These are phyloP conservation scores for Pararge aegeria DNA, from an alignment of 1,140 invertebrate species.

Conservation along the genomic window DNA sequence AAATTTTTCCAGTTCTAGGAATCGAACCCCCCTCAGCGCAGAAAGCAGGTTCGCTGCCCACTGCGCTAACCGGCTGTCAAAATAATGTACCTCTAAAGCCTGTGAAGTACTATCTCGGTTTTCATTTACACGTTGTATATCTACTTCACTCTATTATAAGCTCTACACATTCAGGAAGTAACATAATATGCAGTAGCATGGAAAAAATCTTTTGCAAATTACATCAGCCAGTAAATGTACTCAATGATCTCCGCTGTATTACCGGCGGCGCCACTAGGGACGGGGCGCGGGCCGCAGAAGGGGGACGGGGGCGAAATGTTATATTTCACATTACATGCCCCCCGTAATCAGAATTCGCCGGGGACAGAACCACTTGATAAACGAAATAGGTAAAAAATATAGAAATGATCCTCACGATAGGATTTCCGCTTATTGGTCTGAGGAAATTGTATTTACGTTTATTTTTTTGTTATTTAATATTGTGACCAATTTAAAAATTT, in stretches of 20 bases:
- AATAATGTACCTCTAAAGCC: too few species aligned
- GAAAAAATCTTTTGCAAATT: neutral
- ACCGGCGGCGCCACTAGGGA: conserved; percentile 17
- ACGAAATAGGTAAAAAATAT: conserved; percentile 26
- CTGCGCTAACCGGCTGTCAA: too few species aligned
- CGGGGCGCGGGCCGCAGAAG: neutral
- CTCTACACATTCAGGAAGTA: too few species aligned
- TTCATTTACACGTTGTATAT: too few species aligned
- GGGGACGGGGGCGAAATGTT: conserved; percentile 24
- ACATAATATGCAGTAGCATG: too few species aligned
- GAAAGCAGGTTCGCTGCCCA: too few species aligned
- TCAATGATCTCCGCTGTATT: conserved; percentile 4
- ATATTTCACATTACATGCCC: conserved; percentile 40
- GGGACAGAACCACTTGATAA: conserved; percentile 21
- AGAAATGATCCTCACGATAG: neutral
- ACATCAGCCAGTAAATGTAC: conserved; percentile 1
- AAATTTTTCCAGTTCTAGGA: too few species aligned
- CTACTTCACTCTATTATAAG: too few species aligned
- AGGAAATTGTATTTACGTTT: neutral
- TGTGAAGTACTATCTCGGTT: too few species aligned
- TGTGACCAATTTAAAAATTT: too few species aligned
- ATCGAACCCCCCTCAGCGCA: too few species aligned
- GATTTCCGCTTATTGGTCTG: neutral
- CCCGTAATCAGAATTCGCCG: conserved; percentile 31
- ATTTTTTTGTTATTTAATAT: too few species aligned